phyloP scores from a whole-genome alignment of 1,140 invertebrate genomes.

The Coenobita brevimanus region DNA sequence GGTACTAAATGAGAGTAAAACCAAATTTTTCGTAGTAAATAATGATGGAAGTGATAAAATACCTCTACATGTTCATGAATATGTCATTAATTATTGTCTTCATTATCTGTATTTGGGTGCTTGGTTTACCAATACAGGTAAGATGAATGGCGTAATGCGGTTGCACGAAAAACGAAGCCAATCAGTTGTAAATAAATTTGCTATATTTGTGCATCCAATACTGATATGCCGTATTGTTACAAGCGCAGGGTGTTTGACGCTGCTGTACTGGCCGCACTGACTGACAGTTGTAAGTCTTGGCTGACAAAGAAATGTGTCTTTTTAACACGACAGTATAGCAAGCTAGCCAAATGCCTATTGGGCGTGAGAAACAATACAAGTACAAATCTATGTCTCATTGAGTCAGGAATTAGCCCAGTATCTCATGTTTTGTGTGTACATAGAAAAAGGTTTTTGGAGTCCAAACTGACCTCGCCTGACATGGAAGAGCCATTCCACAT shows the following conservation, averaged over 20 bases:
- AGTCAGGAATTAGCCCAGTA: constrained; percentile 29
- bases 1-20: neutral
- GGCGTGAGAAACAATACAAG: too few relatives aligned
- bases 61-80: neutral
- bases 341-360: too few relatives aligned
- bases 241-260: constrained; percentile 9
- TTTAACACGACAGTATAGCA: neutral
- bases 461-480: neutral
- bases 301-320: neutral
- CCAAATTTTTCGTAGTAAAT: neutral
- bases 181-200: constrained; percentile 19
- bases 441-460: neutral
- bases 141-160: constrained; percentile 2
- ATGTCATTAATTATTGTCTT: constrained; percentile 8
- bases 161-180: neutral
- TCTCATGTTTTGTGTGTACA: neutral
- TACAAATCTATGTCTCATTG: constrained; percentile 14
- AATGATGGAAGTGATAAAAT: neutral
- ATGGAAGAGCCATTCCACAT: constrained; percentile 6
- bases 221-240: neutral
- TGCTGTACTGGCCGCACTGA: neutral
- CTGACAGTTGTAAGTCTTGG: neutral
- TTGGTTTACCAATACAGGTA: constrained; percentile 1
- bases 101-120: constrained; percentile 6
- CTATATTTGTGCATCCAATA: constrained; percentile 9